Evolutionary conservation across 1,140 invertebrate species (phyloP), one percentile per base, ranked within the genome.

Genomic region (Lordiphosa stackelbergi): DNA sequence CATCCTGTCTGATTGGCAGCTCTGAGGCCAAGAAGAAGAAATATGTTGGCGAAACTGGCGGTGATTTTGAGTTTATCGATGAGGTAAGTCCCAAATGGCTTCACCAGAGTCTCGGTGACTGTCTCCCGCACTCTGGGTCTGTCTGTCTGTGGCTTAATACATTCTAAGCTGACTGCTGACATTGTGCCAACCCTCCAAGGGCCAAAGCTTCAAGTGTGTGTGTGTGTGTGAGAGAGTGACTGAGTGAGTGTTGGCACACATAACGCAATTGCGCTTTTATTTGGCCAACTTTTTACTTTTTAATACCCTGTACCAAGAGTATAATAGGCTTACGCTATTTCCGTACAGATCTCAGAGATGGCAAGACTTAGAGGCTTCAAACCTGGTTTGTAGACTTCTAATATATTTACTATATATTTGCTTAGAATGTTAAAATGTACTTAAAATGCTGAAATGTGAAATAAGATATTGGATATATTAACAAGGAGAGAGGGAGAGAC

Each of bases 51-150:
- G 85, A 86, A 81, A 86, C 77, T 64, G 85, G 85, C 61, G 85
- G 85, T 57, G 85, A 86, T 79, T 86, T 86, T 68, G 85, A 86
- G 73, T 86, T 86, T 75, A 86, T 86, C 73, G 85, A 86, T 85
- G 85, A 86, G 85, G 85, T 86, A 86, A 86, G 85, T 86, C 57
- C 57, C 77, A 83, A 77, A 73, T 83, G 69, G 61, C 59, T 74
- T 57, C 49, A 45, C 52, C 46, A 45, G 12, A 58, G 64, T 38
- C 55, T 48, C 48, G 38, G 46, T 66, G 34, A 47, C 63, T 36
- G 40, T 68, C 64, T 59, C 52, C 64, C 41, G 28, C 7, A 28
- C 43, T 46, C 12, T n/a, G 24, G 22, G 22, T 34, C 24, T 68
- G 64, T 69, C 53, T 73, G 45, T 61, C 65, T 70, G 54, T 79